Evolutionary conservation across 2,797 vertebrate species (phyloP).

Genomic region (Sus cebifrons): DNA sequence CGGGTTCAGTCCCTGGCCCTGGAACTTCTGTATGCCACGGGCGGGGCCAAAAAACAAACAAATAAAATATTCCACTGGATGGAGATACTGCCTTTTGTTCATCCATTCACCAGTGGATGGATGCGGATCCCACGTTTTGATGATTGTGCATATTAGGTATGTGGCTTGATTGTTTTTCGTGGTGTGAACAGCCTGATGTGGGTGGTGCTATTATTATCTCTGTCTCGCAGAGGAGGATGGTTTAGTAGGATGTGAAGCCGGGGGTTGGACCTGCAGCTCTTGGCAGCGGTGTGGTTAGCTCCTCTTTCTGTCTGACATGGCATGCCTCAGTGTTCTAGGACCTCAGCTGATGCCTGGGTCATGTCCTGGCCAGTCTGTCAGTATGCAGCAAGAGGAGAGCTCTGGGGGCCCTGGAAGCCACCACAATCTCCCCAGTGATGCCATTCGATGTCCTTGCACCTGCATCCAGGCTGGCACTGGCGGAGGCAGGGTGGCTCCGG

Average conservation of each 20-base stretch:
- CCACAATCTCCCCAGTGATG: neutral
- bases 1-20: too few species aligned
- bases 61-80: fast-evolving
- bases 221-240: fast-evolving
- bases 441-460: neutral
- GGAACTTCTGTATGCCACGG: too few species aligned
- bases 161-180: fast-evolving
- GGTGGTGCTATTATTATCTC: neutral
- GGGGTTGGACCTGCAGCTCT: neutral
- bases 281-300: fast-evolving
- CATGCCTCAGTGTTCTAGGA: neutral
- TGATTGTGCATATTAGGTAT: fast-evolving
- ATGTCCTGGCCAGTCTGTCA: neutral
- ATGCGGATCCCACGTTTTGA: neutral
- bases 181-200: fast-evolving
- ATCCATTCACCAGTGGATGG: fast-evolving
- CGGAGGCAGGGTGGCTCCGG: neutral
- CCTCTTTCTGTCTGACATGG: neutral
- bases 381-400: neutral
- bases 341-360: fast-evolving
- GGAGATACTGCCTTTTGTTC: fast-evolving
- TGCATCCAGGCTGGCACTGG: fast-evolving
- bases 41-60: too few species aligned
- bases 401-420: neutral
- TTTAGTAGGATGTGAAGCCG: neutral